Evolutionary conservation across 2,888 invertebrate species (phyloP).

Genomic region (Dryocosmus kuriphilus): DNA sequence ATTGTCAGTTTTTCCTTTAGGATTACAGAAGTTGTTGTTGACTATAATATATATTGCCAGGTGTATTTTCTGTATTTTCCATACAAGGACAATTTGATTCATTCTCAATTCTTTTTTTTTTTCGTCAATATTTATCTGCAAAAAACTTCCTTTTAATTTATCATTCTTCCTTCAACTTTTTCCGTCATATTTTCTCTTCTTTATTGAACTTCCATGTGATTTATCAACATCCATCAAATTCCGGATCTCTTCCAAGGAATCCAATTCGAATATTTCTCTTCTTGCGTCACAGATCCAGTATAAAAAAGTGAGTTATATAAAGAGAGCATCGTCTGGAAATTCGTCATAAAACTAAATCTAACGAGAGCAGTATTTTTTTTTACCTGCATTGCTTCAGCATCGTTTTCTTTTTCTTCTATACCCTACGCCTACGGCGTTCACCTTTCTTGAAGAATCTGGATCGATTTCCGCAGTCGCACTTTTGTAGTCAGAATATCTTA

Average conservation of each 20-base stretch:
- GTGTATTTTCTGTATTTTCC: too few relatives aligned
- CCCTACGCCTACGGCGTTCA: slow-evolving; percentile 16
- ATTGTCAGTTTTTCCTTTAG: background rate
- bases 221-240: background rate
- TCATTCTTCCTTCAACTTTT: background rate
- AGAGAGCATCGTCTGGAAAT: background rate
- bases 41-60: too few relatives aligned
- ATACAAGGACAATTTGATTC: background rate
- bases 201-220: background rate
- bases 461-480: slow-evolving; percentile 38
- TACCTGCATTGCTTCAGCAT: slow-evolving; percentile 41
- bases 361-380: slow-evolving; percentile 17
- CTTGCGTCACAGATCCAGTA: slow-evolving; percentile 9
- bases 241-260: background rate
- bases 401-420: slow-evolving; percentile 28
- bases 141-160: background rate
- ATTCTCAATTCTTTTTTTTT: background rate
- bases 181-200: background rate
- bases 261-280: background rate
- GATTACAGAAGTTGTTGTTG: background rate
- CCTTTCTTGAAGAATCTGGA: slow-evolving; percentile 30
- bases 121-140: background rate
- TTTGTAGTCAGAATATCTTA: slow-evolving; percentile 13
- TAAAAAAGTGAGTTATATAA: background rate
- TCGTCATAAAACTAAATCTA: slow-evolving; percentile 3